Evolutionary conservation across 2,888 invertebrate species (phyloP).

Genomic region (Drosophila testacea): DNA sequence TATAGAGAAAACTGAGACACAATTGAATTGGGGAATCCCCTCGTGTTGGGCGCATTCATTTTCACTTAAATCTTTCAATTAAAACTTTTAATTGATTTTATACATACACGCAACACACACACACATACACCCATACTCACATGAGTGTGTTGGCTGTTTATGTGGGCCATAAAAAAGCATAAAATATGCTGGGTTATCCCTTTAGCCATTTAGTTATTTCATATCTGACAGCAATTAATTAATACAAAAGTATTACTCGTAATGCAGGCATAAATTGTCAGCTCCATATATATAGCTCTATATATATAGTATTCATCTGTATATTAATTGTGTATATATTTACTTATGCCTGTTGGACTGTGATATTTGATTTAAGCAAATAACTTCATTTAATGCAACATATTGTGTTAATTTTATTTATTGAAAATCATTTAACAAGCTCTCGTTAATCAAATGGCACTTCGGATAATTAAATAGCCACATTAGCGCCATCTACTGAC

Average conservation of each 20-base stretch:
- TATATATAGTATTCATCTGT: background rate
- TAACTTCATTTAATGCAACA: slow-evolving; percentile 29
- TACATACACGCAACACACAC: slow-evolving; percentile 4
- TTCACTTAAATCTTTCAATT: slow-evolving; percentile 78
- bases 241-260: slow-evolving; percentile 24
- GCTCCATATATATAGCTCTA: slow-evolving; percentile 5
- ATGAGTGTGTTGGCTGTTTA: slow-evolving; percentile 5
- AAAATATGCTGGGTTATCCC: slow-evolving; percentile 33
- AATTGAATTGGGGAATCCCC: slow-evolving; percentile 21
- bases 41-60: slow-evolving; percentile 42
- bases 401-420: slow-evolving; percentile 45
- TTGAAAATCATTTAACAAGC: slow-evolving; percentile 25
- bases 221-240: slow-evolving; percentile 41
- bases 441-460: slow-evolving; percentile 15
- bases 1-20: slow-evolving; percentile 9
- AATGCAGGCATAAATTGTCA: slow-evolving; percentile 37
- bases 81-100: slow-evolving; percentile 77
- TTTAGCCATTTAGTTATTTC: slow-evolving; percentile 13
- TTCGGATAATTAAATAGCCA: slow-evolving; percentile 1
- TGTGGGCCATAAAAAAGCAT: slow-evolving; percentile 34
- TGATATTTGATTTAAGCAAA: slow-evolving; percentile 39
- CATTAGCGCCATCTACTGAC: slow-evolving; percentile 5
- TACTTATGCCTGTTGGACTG: slow-evolving; percentile 6
- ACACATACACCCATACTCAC: background rate
- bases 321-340: slow-evolving; percentile 1